These are phyloP conservation scores for Parazoanthus darwini DNA, from an alignment of 92 coral and sea anemone genomes.

Conservation along the genomic window DNA sequence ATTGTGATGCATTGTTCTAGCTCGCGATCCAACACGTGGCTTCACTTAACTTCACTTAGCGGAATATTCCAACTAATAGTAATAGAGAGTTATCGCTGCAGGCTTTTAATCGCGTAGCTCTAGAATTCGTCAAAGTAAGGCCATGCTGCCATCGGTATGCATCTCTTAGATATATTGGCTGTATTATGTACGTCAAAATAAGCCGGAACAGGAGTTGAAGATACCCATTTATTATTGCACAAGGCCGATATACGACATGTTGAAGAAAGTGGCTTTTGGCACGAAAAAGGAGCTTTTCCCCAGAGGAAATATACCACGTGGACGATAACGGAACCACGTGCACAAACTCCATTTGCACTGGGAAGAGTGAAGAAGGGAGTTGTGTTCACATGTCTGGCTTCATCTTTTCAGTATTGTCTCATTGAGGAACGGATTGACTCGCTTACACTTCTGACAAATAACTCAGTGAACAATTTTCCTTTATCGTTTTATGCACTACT, in stretches of 20 bases:
- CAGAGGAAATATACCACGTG: slow-evolving; percentile 4
- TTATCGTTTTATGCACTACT: too few species aligned
- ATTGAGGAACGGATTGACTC: neutral
- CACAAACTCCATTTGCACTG: neutral
- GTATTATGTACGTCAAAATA: neutral
- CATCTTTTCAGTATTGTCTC: neutral
- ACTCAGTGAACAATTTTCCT: neutral
- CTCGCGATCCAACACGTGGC: neutral
- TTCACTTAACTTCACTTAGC: neutral
- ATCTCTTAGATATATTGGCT: slow-evolving; percentile 2
- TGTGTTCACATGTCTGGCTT: neutral
- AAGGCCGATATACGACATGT: neutral
- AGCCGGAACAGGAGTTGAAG: slow-evolving; percentile 3
- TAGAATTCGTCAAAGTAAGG: neutral
- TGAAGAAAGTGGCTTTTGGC: slow-evolving; percentile 7
- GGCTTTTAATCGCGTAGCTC: neutral
- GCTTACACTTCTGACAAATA: neutral
- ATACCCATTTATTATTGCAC: neutral
- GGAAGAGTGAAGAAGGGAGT: neutral
- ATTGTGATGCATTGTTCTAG: neutral
- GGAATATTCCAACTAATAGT: neutral
- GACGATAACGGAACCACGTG: neutral
- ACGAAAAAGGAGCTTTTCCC: slow-evolving; percentile 4
- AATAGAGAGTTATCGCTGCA: neutral
- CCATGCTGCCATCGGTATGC: neutral